Percentiles rank a stretch among this genome's conserved stretches.
phyloP scores from a whole-genome alignment of 64 coral and sea anemone species.

The Montipora capricornis region DNA sequence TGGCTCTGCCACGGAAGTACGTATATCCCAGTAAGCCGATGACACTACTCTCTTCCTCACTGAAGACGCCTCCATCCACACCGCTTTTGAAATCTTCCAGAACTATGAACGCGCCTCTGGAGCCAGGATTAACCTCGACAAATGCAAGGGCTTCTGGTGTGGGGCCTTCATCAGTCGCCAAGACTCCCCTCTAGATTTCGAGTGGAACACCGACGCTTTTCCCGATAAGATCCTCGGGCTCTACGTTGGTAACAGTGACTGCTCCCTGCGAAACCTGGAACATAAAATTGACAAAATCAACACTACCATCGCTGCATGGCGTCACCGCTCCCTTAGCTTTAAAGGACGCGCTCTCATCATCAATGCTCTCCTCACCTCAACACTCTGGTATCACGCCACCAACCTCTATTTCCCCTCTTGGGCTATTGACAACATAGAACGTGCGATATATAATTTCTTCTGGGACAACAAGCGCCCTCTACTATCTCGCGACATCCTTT shows the following conservation, averaged over 20 bases:
- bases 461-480: background rate
- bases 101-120: conserved; percentile 45
- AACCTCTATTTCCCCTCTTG: background rate
- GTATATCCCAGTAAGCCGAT: conserved; percentile 38
- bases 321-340: background rate
- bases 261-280: background rate
- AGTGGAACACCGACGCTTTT: background rate
- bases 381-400: background rate
- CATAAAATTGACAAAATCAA: background rate
- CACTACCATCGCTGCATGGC: background rate
- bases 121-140: conserved; percentile 25
- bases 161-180: background rate
- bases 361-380: background rate
- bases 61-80: background rate
- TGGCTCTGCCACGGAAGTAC: background rate
- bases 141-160: conserved; percentile 21
- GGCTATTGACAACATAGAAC: conserved; percentile 14
- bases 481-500: background rate
- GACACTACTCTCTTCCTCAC: conserved; percentile 26
- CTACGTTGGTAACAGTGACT: background rate
- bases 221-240: background rate
- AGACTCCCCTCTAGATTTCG: background rate
- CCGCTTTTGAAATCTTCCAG: background rate
- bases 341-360: background rate
- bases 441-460: conserved; percentile 13